phyloP scores from a whole-genome alignment of 37 sponge, comb jelly and placozoan genomes.

The Tethya wilhelma region DNA sequence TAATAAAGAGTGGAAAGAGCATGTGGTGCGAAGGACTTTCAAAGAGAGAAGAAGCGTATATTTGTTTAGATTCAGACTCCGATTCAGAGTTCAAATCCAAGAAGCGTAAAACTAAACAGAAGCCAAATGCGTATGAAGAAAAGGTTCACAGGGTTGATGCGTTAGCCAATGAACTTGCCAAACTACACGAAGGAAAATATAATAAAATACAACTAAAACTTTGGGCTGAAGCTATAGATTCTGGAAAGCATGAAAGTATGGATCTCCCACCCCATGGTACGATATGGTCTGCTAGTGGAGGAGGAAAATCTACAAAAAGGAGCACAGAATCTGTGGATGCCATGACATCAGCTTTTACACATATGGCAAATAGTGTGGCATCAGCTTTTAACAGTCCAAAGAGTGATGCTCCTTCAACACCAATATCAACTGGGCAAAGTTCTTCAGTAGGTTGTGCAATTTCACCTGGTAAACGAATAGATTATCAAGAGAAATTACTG shows the following conservation, averaged over 20 bases:
- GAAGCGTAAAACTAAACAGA: background rate
- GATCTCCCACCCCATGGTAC: constrained; percentile 3
- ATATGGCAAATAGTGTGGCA: constrained; percentile 24
- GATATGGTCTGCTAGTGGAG: constrained; percentile 16
- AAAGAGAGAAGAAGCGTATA: background rate
- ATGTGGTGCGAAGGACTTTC: background rate
- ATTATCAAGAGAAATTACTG: constrained; percentile 17
- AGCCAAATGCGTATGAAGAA: background rate
- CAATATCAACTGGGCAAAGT: background rate
- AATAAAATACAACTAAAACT: constrained; percentile 34
- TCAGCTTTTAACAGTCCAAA: constrained; percentile 5
- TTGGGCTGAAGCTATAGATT: constrained; percentile 41
- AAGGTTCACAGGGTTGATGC: constrained; percentile 18
- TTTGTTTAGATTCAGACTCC: background rate
- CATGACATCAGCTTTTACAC: constrained; percentile 20
- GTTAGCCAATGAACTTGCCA: constrained; percentile 11
- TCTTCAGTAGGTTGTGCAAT: background rate
- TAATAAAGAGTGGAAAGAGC: background rate
- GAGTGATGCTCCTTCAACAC: background rate
- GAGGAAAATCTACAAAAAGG: background rate
- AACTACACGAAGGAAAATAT: constrained; percentile 16
- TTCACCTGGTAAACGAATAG: constrained; percentile 33
- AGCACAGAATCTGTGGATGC: background rate
- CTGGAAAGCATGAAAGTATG: constrained; percentile 17
- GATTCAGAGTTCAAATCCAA: background rate